Conservation (phyloP, 2,888 invertebrate genomes). For the Rotaria macrura region DNA sequence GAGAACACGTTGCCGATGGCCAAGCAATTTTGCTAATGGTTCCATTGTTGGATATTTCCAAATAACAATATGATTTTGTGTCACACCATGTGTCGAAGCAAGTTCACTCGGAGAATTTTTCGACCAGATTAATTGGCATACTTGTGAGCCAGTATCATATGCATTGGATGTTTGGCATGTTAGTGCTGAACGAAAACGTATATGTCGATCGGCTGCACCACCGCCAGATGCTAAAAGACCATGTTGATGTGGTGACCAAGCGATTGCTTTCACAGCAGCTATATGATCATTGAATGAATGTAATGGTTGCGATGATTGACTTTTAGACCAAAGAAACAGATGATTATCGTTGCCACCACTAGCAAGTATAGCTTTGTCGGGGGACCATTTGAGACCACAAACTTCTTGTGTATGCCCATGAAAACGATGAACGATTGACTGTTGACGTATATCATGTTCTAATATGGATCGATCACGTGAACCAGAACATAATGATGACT, state of each 20-base stretch:
- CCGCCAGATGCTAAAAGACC: slow-evolving; percentile 84
- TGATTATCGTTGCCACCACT: slow-evolving; percentile 94
- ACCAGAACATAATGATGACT: slow-evolving; percentile 63
- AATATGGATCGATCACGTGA: slow-evolving; percentile 72
- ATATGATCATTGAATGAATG: slow-evolving; percentile 56
- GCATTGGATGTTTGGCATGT: slow-evolving; percentile 69
- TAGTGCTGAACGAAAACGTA: slow-evolving; percentile 55
- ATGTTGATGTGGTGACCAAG: slow-evolving; percentile 94
- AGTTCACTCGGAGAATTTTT: slow-evolving; percentile 75
- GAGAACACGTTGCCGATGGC: slow-evolving; percentile 75
- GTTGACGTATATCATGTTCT: slow-evolving; percentile 83
- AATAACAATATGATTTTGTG: slow-evolving; percentile 81
- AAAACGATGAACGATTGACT: slow-evolving; percentile 66
- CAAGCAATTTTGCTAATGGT: slow-evolving; percentile 56
- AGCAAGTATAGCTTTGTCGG: slow-evolving; percentile 79
- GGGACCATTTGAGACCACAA: slow-evolving; percentile 90
- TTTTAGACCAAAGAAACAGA: slow-evolving; percentile 70
- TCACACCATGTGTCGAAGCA: slow-evolving; percentile 86
- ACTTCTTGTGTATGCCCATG: slow-evolving; percentile 61
- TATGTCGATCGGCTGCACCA: slow-evolving; percentile 79
- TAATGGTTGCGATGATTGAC: slow-evolving; percentile 20
- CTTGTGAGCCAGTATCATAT: slow-evolving; percentile 83
- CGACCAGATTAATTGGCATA: slow-evolving; percentile 82
- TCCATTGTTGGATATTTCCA: slow-evolving; percentile 92
- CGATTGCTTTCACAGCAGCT: slow-evolving; percentile 83